Evolutionary conservation across 30 jellyfish, hydroid and myxozoan genomes (phyloP).

Genomic region (Haliclystus octoradiatus): DNA sequence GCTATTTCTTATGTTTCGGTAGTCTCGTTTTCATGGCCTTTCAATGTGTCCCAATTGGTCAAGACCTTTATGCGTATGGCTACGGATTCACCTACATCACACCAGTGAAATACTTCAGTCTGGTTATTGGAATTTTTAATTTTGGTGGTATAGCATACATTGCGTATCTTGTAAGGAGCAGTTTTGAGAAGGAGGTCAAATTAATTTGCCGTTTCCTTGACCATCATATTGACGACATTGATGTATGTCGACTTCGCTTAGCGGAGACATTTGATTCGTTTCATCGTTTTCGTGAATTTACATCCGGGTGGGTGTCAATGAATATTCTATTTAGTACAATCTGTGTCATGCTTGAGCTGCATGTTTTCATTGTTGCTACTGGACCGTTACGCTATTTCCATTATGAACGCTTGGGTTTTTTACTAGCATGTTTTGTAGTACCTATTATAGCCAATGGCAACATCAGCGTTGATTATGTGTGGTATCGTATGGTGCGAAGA

Average conservation of each 20-base stretch:
- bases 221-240: slow-evolving; percentile 66
- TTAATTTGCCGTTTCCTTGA: slow-evolving; percentile 59
- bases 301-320: slow-evolving; percentile 98
- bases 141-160: slow-evolving; percentile 78
- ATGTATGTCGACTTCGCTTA: slow-evolving; percentile 79
- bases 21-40: slow-evolving; percentile 75
- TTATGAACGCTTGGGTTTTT: slow-evolving; percentile 73
- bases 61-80: slow-evolving; percentile 75
- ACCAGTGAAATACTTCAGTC: slow-evolving; percentile 58
- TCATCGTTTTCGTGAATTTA: slow-evolving; percentile 86
- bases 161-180: slow-evolving; percentile 74
- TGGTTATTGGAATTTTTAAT: slow-evolving; percentile 71
- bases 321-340: slow-evolving; percentile 69
- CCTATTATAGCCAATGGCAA: slow-evolving; percentile 91
- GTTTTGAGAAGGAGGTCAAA: slow-evolving; percentile 95
- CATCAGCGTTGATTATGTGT: slow-evolving; percentile 81
- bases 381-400: slow-evolving; percentile 52
- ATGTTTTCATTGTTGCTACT: slow-evolving; percentile 79
- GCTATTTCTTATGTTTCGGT: slow-evolving; percentile 60
- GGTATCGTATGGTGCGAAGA: slow-evolving; percentile 92
- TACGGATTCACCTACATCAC: slow-evolving; percentile 23
- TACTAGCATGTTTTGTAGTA: slow-evolving; percentile 69
- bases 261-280: slow-evolving; percentile 95
- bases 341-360: slow-evolving; percentile 70
- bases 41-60: slow-evolving; percentile 64